Conservation (phyloP, 2,113 vertebrate species). For the Caranx ignobilis region DNA sequence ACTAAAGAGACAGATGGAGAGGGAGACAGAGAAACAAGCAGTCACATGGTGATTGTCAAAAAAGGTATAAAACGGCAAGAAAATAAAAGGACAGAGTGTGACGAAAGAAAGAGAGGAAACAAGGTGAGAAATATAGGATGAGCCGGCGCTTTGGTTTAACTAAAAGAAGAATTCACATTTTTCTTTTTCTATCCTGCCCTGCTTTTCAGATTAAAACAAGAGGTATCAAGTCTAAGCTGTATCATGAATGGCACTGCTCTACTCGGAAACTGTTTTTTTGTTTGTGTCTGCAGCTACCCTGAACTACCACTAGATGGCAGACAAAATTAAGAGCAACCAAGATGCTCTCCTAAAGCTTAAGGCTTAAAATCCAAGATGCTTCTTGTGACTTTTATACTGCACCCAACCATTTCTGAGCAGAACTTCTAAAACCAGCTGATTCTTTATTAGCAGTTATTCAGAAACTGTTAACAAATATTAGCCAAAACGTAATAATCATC, state of each 20-base stretch:
- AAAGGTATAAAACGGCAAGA: not conserved
- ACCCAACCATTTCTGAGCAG: not conserved
- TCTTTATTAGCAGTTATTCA: not conserved
- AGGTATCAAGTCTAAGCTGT: not conserved
- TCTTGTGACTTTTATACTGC: too few relatives aligned
- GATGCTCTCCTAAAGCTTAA: not conserved
- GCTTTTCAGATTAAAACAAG: not conserved
- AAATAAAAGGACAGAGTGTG: not conserved
- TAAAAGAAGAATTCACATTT: conserved; percentile 41
- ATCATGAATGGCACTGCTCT: not conserved
- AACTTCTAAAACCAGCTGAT: not conserved
- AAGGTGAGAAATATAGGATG: not conserved
- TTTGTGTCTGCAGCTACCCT: not conserved
- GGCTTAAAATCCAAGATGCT: not conserved
- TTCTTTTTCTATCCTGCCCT: conserved; percentile 2
- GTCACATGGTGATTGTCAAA: not conserved
- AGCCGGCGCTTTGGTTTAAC: too few relatives aligned
- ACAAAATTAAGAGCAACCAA: conserved; percentile 1
- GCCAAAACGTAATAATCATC: not conserved
- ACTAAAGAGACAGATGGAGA: conserved; percentile 1
- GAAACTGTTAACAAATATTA: not conserved
- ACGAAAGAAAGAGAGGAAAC: not conserved
- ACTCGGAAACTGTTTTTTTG: not conserved
- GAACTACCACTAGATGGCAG: conserved; percentile 68
- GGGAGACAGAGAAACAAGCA: not conserved